Conservation (phyloP, 2,888 invertebrate genomes). For the Chymomyza procnemis region DNA sequence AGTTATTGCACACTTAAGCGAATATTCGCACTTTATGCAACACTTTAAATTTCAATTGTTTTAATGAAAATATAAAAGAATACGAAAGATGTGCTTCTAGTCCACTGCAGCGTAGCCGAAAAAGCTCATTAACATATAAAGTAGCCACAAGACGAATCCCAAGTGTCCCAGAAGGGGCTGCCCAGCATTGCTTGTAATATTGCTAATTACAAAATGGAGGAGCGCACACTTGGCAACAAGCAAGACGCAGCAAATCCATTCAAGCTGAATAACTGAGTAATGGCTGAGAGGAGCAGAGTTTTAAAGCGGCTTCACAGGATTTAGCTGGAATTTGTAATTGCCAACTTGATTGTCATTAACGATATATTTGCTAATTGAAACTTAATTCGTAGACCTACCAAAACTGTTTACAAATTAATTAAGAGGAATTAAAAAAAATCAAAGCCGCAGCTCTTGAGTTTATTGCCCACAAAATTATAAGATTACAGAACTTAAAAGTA, state of each 20-base stretch:
- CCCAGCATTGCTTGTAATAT: slow-evolving; percentile 45
- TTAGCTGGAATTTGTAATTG: neutral
- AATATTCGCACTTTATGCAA: neutral
- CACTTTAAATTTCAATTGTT: neutral
- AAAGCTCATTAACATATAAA: slow-evolving; percentile 72
- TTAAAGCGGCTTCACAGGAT: neutral
- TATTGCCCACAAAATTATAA: too few relatives aligned
- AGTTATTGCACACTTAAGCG: neutral
- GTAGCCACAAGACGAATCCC: slow-evolving; percentile 56
- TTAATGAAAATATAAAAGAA: neutral
- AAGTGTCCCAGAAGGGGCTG: neutral
- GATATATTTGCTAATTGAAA: too few relatives aligned
- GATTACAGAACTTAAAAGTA: too few relatives aligned
- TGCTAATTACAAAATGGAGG: slow-evolving; percentile 61
- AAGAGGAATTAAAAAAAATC: too few relatives aligned
- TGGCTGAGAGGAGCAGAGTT: neutral
- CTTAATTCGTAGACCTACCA: too few relatives aligned
- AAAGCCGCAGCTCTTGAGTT: too few relatives aligned
- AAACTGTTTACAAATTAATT: too few relatives aligned
- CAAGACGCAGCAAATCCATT: neutral
- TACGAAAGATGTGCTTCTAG: neutral
- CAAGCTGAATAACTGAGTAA: neutral
- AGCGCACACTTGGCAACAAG: neutral
- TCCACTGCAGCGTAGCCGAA: slow-evolving; percentile 30
- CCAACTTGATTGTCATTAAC: too few relatives aligned